These are phyloP conservation scores for Ochlodes sylvanus DNA, from an alignment of 2,888 invertebrate species.

Conservation along the genomic window DNA sequence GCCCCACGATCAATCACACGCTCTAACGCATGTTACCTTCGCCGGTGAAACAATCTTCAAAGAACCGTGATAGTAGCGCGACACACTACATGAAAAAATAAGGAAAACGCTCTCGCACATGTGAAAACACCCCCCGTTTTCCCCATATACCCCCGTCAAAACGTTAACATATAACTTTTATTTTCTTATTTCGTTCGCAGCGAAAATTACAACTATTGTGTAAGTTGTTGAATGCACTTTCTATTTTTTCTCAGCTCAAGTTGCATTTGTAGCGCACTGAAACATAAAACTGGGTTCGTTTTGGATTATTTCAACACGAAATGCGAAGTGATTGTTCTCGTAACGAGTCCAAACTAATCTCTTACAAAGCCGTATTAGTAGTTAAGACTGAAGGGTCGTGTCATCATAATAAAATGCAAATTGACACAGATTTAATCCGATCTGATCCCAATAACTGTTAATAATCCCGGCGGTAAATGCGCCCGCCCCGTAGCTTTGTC, in stretches of 20 bases:
- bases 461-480: conserved; percentile 58
- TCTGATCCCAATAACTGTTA: conserved; percentile 75
- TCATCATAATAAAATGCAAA: conserved; percentile 81
- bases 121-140: conserved; percentile 14
- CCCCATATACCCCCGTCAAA: conserved; percentile 17
- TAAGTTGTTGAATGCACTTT: conserved; percentile 60
- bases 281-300: conserved; percentile 51
- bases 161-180: conserved; percentile 28
- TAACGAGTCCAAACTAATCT: conserved; percentile 60
- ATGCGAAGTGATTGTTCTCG: conserved; percentile 32
- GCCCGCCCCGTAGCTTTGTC: conserved; percentile 31
- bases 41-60: conserved; percentile 26
- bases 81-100: conserved; percentile 15
- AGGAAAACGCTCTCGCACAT: conserved; percentile 15
- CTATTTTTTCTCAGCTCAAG: conserved; percentile 55
- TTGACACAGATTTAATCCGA: conserved; percentile 80
- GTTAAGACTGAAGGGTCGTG: conserved; percentile 69
- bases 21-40: conserved; percentile 38
- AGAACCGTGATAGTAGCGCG: conserved; percentile 14
- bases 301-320: conserved; percentile 37
- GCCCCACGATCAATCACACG: conserved; percentile 59
- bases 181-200: conserved; percentile 62
- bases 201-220: conserved; percentile 70
- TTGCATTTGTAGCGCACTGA: conserved; percentile 62
- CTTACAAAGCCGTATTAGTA: conserved; percentile 69